Evolutionary conservation across 2,888 invertebrate species (phyloP), one percentile per base, ranked within the genome.

Genomic region (Theodoxus fluviatilis): DNA sequence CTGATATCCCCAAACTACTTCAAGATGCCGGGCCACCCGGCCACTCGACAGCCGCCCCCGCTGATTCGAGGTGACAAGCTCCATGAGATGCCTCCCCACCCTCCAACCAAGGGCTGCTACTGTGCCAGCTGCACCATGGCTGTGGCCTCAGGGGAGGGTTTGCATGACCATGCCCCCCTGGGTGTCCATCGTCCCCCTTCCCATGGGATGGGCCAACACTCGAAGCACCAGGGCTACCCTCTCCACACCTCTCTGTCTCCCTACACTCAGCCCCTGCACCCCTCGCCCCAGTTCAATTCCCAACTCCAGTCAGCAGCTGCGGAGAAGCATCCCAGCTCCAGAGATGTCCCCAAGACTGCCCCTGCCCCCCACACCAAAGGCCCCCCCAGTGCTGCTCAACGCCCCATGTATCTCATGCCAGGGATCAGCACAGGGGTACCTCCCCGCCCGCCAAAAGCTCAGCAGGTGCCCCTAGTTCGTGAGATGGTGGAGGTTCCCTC

Each of bases 61-160:
- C 70, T 66, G 18, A 67, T 61, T 40, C 47, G 61, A 31, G 67
- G 47, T 12, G 63, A 69, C 25, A 33, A 64, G 1, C 33, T 67
- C n/a, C 40, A 35, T 12, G 61, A 68, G 3, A 69, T n/a, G 22
- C 7, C 35, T 4, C 67, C 59, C 37, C 70, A 70, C 70, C 66
- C 61, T 33, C 70, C 70, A 3, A 59, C 70, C 31, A 66, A 70
- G 33, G 57, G 67, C 22, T 70, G 70, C 38, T 61, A 66, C 37
- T 70, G 70, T 28, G 67, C 66, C 49, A 67, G 47, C 47, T 70
- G 70, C 47, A 22, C 59, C n/a, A n/a, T n/a, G n/a, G n/a, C n/a
- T n/a, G n/a, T 18, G 31, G 12, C 57, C 57, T 33, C 22, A 22
- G 2, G n/a, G n/a, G n/a, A n/a, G n/a, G n/a, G n/a, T n/a, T n/a